These are phyloP conservation scores for Dasyornis broadbenti DNA, from an alignment of 2,113 vertebrate species.

Conservation along the genomic window DNA sequence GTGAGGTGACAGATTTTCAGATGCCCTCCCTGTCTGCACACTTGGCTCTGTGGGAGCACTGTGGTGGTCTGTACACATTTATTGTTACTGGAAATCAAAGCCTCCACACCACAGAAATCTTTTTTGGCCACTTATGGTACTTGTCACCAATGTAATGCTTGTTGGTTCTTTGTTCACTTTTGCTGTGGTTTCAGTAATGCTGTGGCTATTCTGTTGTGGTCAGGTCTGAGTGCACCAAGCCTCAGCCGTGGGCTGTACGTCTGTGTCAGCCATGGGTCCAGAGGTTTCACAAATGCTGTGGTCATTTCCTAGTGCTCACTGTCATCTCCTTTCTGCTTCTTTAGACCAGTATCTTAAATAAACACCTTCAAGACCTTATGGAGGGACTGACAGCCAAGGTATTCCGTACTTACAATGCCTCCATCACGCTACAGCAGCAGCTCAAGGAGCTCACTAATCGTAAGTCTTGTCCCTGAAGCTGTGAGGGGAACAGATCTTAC, in stretches of 20 bases:
- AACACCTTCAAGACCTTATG: conserved; percentile 98
- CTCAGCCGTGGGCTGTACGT: background rate
- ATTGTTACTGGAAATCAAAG: background rate
- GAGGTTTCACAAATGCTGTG: background rate
- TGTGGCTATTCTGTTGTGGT: conserved; percentile 5
- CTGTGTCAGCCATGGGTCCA: background rate
- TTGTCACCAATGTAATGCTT: background rate
- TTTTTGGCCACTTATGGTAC: background rate
- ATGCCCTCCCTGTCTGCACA: background rate
- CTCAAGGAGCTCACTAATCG: conserved; percentile 86
- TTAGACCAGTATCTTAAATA: conserved; percentile 96
- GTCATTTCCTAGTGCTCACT: background rate
- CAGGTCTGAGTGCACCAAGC: background rate
- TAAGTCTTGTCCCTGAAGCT: conserved; percentile 69
- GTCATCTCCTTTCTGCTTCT: conserved; percentile 1
- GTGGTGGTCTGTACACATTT: background rate
- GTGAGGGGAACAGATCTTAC: background rate
- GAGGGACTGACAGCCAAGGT: conserved; percentile 97
- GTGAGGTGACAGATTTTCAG: conserved; percentile 12
- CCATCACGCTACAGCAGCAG: conserved; percentile 93
- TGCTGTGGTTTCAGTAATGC: background rate
- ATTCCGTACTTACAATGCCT: conserved; percentile 98
- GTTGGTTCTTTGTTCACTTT: background rate
- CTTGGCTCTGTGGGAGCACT: background rate
- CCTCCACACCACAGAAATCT: background rate